Conservation (phyloP, 2,113 vertebrate genomes). For the Thomomys bottae region DNA sequence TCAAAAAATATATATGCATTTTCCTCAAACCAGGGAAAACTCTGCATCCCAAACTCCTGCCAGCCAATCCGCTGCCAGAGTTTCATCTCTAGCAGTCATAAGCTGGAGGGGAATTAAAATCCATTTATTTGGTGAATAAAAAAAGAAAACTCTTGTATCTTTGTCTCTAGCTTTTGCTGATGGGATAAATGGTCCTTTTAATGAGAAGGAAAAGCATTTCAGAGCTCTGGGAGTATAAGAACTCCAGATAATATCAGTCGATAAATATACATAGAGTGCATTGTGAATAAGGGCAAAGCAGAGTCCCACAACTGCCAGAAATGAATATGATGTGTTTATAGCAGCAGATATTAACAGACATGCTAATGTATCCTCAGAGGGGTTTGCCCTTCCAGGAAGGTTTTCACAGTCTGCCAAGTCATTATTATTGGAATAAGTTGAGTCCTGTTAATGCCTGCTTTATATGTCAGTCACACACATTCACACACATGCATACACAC, state of each 20-base stretch:
- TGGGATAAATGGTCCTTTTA: constrained; percentile 59
- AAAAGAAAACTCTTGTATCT: constrained; percentile 42
- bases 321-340: constrained; percentile 60
- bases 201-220: constrained; percentile 19
- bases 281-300: constrained; percentile 26
- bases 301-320: constrained; percentile 43
- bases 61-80: no score
- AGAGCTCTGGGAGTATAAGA: constrained; percentile 11
- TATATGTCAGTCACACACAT: neutral
- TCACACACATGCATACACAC: no score
- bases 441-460: constrained; percentile 1
- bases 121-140: constrained; percentile 27
- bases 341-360: constrained; percentile 41
- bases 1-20: constrained; percentile 42
- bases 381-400: constrained; percentile 7
- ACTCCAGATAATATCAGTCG: constrained; percentile 34
- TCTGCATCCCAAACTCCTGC: constrained; percentile 31
- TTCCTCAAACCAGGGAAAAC: constrained; percentile 7
- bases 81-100: neutral
- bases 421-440: neutral
- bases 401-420: constrained; percentile 15
- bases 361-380: constrained; percentile 32
- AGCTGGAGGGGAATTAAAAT: constrained; percentile 39
- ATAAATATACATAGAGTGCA: constrained; percentile 49
- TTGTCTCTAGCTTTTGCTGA: constrained; percentile 43